phyloP scores from a whole-genome alignment of 2,113 vertebrate genomes.

The Corythaixoides concolor region DNA sequence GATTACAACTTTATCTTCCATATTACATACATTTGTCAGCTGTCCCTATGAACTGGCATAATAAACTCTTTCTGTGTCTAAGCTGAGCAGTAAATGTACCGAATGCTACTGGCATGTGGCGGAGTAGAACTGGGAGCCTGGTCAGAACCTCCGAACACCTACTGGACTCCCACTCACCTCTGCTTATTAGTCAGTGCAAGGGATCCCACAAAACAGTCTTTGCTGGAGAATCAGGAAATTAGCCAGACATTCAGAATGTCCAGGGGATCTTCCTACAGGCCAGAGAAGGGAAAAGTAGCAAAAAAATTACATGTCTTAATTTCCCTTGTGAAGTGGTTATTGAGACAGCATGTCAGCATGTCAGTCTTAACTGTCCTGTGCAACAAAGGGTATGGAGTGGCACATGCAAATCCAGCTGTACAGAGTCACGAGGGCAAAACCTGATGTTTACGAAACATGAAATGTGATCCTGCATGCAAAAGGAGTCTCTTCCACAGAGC shows the following conservation, averaged over 20 bases:
- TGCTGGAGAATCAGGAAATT: neutral
- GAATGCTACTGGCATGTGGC: neutral
- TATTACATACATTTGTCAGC: neutral
- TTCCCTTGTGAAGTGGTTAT: neutral
- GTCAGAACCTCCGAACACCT: neutral
- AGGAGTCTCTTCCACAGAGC: neutral
- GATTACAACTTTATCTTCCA: neutral
- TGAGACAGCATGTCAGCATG: neutral
- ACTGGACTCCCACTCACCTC: neutral
- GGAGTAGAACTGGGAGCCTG: neutral
- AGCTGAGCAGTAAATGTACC: neutral
- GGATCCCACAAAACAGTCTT: neutral
- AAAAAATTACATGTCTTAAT: neutral
- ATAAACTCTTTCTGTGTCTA: neutral
- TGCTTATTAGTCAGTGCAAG: neutral
- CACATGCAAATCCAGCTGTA: neutral
- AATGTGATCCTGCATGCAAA: fast-evolving
- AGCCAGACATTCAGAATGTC: neutral
- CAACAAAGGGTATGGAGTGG: neutral
- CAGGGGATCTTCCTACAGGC: neutral
- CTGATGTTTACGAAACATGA: neutral
- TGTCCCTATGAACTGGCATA: neutral
- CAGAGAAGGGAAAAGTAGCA: neutral
- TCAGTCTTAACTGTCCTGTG: neutral
- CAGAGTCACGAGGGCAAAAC: neutral